Evolutionary conservation across 2,888 invertebrate genomes (phyloP).

Genomic region (Limenitis camilla): DNA sequence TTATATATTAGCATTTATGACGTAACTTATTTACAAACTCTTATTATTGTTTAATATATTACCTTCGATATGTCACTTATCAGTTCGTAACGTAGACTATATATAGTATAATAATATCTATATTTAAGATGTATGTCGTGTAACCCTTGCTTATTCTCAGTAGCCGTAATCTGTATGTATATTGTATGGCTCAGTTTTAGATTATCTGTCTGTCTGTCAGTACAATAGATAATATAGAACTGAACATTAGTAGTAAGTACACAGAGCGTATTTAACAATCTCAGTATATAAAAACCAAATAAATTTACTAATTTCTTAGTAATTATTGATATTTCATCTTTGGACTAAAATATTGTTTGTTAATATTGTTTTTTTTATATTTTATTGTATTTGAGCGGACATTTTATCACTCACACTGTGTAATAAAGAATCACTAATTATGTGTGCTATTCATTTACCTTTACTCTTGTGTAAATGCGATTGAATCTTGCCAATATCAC

Average conservation of each 20-base stretch:
- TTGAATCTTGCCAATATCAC: too few species aligned
- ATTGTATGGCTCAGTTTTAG: constrained; percentile 12
- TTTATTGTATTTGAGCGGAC: constrained; percentile 23
- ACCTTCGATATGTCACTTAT: too few species aligned
- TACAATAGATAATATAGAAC: constrained; percentile 4
- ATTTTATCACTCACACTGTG: constrained; percentile 28
- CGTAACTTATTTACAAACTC: too few species aligned
- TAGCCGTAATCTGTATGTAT: constrained; percentile 9
- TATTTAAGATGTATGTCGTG: neutral
- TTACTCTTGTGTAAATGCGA: too few species aligned
- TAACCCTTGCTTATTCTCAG: neutral
- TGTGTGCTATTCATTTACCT: constrained; percentile 6
- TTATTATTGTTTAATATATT: too few species aligned
- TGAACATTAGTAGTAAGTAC: too few species aligned
- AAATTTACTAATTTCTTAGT: constrained; percentile 29
- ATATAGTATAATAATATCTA: neutral
- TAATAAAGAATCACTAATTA: constrained; percentile 32
- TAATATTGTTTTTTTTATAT: constrained; percentile 31
- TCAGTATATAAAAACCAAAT: too few species aligned
- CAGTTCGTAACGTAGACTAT: too few species aligned
- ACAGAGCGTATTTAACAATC: too few species aligned
- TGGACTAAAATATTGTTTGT: constrained; percentile 29
- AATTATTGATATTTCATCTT: constrained; percentile 22
- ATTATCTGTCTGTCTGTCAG: neutral
- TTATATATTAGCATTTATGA: too few species aligned